phyloP scores from a whole-genome alignment of 1,140 invertebrate genomes.

The Bombus breviceps region DNA sequence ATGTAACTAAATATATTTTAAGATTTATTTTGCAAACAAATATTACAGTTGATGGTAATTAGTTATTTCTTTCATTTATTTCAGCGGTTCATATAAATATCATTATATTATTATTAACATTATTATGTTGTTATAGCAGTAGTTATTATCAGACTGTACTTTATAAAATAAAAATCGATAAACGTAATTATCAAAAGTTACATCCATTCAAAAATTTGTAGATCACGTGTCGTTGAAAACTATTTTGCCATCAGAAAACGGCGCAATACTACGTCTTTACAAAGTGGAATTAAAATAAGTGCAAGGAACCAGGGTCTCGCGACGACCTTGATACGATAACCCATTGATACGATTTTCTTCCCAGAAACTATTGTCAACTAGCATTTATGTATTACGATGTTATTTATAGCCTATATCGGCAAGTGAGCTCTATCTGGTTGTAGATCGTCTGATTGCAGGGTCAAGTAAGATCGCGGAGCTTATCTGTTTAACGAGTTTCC shows the following conservation, averaged over 20 bases:
- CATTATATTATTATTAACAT: no score
- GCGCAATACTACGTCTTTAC: not conserved
- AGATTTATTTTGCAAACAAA: not conserved
- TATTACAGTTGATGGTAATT: not conserved
- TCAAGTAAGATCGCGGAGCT: slow-evolving; percentile 23
- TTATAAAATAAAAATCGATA: not conserved
- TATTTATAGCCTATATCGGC: slow-evolving; percentile 43
- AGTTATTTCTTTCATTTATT: no score
- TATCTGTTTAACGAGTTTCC: slow-evolving; percentile 52
- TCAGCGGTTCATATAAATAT: no score
- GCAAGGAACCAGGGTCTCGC: slow-evolving; percentile 29
- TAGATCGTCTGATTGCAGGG: slow-evolving; percentile 18
- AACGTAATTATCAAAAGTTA: not conserved
- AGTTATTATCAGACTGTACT: not conserved
- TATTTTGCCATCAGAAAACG: not conserved
- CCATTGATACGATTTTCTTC: slow-evolving; percentile 63
- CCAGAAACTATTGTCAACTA: slow-evolving; percentile 47
- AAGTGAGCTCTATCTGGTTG: slow-evolving; percentile 48
- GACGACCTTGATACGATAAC: slow-evolving; percentile 71
- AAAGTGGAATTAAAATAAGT: not conserved
- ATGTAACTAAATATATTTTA: not conserved
- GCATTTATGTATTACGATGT: slow-evolving; percentile 38
- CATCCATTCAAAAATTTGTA: not conserved
- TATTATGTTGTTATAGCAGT: no score
- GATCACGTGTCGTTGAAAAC: not conserved